phyloP scores from a whole-genome alignment of 2,888 invertebrate species.

The Napeogenes inachia region DNA sequence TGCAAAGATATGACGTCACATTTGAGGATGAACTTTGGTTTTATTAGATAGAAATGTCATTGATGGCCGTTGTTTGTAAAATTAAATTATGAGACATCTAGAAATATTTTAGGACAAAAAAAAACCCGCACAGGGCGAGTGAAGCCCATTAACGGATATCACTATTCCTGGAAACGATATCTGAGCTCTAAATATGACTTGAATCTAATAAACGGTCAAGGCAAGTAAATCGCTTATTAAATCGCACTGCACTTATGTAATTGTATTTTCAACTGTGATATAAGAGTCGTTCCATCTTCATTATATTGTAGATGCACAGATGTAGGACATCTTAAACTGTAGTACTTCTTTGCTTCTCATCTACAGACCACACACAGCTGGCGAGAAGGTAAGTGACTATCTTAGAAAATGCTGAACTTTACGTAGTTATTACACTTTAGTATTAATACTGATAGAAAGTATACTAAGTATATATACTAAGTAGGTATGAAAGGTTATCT shows the following conservation, averaged over 20 bases:
- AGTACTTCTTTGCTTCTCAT: slow-evolving; percentile 5
- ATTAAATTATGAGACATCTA: too few species aligned
- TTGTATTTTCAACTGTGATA: slow-evolving; percentile 17
- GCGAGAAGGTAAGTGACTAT: neutral
- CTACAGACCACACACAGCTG: slow-evolving; percentile 12
- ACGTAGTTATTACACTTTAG: too few species aligned
- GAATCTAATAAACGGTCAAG: slow-evolving; percentile 13
- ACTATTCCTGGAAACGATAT: neutral
- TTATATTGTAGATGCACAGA: slow-evolving; percentile 33
- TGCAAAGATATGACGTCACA: too few species aligned
- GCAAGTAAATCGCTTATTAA: slow-evolving; percentile 14
- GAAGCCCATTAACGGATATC: neutral
- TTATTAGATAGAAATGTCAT: too few species aligned
- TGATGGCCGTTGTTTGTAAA: too few species aligned
- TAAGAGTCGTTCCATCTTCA: slow-evolving; percentile 46
- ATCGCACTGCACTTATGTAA: slow-evolving; percentile 8
- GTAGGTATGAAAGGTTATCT: too few species aligned
- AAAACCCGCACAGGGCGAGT: too few species aligned
- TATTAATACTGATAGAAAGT: too few species aligned
- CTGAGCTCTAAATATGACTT: neutral
- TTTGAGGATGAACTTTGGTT: too few species aligned
- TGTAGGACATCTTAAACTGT: slow-evolving; percentile 20
- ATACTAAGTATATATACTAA: too few species aligned
- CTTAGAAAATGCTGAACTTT: neutral
- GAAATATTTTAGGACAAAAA: too few species aligned